These are phyloP conservation scores for Ochropleura leucogaster DNA, from an alignment of 2,888 invertebrate species.

Conservation along the genomic window DNA sequence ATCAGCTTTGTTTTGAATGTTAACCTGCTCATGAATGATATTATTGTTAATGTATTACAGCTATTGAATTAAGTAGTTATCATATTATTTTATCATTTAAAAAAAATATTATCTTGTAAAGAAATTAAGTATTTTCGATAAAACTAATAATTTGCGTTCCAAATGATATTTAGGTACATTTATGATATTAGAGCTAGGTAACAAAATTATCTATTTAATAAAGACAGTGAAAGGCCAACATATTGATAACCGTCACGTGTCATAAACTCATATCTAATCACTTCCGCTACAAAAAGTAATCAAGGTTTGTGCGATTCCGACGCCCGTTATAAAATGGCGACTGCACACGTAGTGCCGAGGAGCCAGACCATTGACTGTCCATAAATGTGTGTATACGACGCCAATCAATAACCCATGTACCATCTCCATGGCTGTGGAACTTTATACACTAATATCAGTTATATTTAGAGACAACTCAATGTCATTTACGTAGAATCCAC, in stretches of 20 bases:
- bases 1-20: neutral
- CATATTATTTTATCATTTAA: neutral
- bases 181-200: neutral
- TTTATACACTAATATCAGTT: slow-evolving; percentile 16
- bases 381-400: slow-evolving; percentile 2
- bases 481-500: slow-evolving; percentile 15
- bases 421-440: slow-evolving; percentile 13
- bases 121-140: slow-evolving; percentile 14
- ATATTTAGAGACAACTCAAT: slow-evolving; percentile 32
- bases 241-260: slow-evolving; percentile 16
- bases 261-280: slow-evolving; percentile 30
- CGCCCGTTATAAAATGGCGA: neutral
- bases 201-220: slow-evolving; percentile 14
- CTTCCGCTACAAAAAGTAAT: slow-evolving; percentile 18
- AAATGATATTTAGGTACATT: slow-evolving; percentile 4
- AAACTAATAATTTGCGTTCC: neutral
- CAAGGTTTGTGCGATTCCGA: slow-evolving; percentile 11
- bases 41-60: neutral
- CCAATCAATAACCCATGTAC: slow-evolving; percentile 25
- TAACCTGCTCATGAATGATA: neutral
- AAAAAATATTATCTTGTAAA: slow-evolving; percentile 21
- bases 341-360: neutral
- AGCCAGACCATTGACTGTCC: slow-evolving; percentile 3
- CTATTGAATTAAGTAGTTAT: neutral
- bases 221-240: slow-evolving; percentile 25